Conservation (phyloP, 2,888 invertebrate species). For the Troides oblongomaculatus region DNA sequence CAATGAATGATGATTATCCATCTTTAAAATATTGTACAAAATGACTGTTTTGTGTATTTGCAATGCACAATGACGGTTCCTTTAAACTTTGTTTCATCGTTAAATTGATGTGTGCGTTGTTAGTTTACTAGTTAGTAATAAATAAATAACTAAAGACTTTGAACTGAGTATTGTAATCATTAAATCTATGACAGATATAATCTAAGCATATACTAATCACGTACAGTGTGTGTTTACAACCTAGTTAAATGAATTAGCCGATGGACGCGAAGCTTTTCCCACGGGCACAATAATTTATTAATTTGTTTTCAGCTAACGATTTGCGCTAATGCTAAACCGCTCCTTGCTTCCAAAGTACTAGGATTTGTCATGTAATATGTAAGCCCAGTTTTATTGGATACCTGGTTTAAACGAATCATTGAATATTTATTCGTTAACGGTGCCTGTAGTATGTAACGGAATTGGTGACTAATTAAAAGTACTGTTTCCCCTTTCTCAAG, state of each 20-base stretch:
- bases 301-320: slow-evolving; percentile 75
- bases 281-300: slow-evolving; percentile 71
- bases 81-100: no score
- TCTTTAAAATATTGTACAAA: no score
- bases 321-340: slow-evolving; percentile 56
- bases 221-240: slow-evolving; percentile 35
- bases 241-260: slow-evolving; percentile 41
- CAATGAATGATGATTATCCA: no score
- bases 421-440: slow-evolving; percentile 29
- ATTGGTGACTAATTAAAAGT: no score
- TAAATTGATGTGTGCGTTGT: no score
- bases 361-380: slow-evolving; percentile 47
- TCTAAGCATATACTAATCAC: slow-evolving; percentile 34
- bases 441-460: slow-evolving; percentile 8
- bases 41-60: no score
- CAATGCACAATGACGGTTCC: no score
- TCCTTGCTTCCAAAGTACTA: slow-evolving; percentile 46
- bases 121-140: not conserved
- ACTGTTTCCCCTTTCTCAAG: no score
- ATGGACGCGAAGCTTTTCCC: slow-evolving; percentile 50
- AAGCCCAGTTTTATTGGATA: slow-evolving; percentile 30
- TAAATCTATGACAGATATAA: slow-evolving; percentile 23
- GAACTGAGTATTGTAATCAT: slow-evolving; percentile 25
- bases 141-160: not conserved
- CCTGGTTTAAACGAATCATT: slow-evolving; percentile 21